Conservation (phyloP, 1,140 invertebrate species). For the Drosophila jambulina region DNA sequence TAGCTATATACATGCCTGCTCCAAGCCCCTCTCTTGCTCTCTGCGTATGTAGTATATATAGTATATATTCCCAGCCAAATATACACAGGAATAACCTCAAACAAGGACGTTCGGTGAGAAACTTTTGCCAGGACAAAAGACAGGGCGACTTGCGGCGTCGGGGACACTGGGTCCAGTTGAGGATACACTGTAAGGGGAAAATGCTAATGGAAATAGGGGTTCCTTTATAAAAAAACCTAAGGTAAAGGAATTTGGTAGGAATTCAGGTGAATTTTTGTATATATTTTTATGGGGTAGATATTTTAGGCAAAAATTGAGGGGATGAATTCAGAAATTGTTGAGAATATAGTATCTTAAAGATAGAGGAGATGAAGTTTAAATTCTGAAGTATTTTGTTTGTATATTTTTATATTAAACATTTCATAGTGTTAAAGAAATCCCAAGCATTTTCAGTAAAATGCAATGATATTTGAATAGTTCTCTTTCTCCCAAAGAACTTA, state of each 20-base stretch:
- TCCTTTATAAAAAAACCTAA: not conserved
- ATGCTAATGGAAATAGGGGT: not conserved
- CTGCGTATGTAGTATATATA: not conserved
- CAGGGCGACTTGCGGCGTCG: constrained; percentile 1
- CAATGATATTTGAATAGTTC: no score
- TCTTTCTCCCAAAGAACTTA: not conserved
- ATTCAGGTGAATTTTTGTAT: not conserved
- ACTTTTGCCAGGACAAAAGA: constrained; percentile 49
- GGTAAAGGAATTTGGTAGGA: not conserved
- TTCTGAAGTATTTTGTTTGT: not conserved
- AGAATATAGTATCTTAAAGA: not conserved
- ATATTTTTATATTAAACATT: not conserved
- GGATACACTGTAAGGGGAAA: constrained; percentile 16
- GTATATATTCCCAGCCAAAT: constrained; percentile 9
- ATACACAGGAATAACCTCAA: constrained; percentile 81
- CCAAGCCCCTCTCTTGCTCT: not conserved
- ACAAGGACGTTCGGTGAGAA: constrained; percentile 78
- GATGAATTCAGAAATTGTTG: not conserved
- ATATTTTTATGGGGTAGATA: not conserved
- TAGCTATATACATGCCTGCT: constrained; percentile 6
- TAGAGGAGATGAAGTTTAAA: not conserved
- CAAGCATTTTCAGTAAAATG: no score
- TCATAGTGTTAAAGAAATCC: no score
- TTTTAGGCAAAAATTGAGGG: not conserved
- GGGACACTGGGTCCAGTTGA: constrained; percentile 6